Base-by-base conservation (phyloP, 2,113 vertebrate genomes). In the Gobius niger region DNA sequence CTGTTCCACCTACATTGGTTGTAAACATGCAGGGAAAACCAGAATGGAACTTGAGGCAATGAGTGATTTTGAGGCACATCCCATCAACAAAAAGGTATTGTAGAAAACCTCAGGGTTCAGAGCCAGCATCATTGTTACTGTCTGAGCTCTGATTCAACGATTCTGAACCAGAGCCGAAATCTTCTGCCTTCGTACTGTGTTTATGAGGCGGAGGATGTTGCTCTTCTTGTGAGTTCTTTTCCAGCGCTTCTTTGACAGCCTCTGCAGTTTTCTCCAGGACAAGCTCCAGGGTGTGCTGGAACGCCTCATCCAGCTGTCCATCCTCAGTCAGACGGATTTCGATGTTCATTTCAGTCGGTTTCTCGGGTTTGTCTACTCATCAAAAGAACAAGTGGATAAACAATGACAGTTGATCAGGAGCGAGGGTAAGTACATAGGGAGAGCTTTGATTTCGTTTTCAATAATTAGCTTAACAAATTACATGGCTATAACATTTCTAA, bases 321-420 rank as follows among this genome's bases (percentile, higher is more conserved):
- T 91, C 90, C 41, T 90, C 86, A 10, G 90, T 79, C 68, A 93
- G 83, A 11, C 83, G 90, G 47, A 94, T 82, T 81, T 92, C 92
- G 67, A 94, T 90, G 78, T 93, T 92, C 77, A 94, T 75, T 44
- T 84, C 80, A 3, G 86, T 1, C 0, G 69, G 67, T 77, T 87
- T 90, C 47, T 90, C 88, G 12, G 49, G 18, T 67, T 92, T 91
- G 72, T 84, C 89, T 92, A 81, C 24, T 82, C 7, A 67, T 8
- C 15, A 44, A 18, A 19, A 44, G 6, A 70, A 11, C 16, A 11
- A 67, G 53, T 14, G 3, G 51, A 53, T 0, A 54, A 54, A 24
- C 9, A 19, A 72, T 53, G 15, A 1, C 18, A 40, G 42, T 11
- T 16, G 3, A 47, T 52, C 7, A 15, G 57, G 49, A 51, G 42